Evolutionary conservation across 1,140 invertebrate species (phyloP).

Genomic region (Zaprionus taronus): DNA sequence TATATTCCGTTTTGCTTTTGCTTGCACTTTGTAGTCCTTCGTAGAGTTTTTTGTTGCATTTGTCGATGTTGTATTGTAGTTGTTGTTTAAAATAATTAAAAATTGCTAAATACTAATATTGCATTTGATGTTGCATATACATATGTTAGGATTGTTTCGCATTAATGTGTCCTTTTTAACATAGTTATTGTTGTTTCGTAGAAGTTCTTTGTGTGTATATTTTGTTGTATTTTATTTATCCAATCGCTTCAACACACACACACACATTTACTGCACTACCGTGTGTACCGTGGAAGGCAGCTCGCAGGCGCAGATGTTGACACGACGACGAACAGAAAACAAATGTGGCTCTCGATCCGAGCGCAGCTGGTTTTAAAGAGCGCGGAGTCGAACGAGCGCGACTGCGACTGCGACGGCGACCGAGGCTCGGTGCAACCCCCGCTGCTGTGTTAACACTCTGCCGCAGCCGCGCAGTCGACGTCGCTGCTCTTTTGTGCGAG

Average conservation of each 20-base stretch:
- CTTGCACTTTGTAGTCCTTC: conserved; percentile 68
- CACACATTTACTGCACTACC: conserved; percentile 51
- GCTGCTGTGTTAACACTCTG: conserved; percentile 18
- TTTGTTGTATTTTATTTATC: conserved; percentile 39
- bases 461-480: conserved; percentile 28
- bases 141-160: conserved; percentile 31
- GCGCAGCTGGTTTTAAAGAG: conserved; percentile 66
- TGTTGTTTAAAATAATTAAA: conserved; percentile 33
- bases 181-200: conserved; percentile 56
- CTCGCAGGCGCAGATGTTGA: conserved; percentile 58
- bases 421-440: conserved; percentile 35
- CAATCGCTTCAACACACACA: conserved; percentile 54
- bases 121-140: conserved; percentile 59
- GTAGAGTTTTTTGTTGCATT: conserved; percentile 41
- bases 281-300: conserved; percentile 39
- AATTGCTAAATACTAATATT: conserved; percentile 67
- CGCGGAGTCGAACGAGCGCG: neutral
- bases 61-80: conserved; percentile 29
- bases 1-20: conserved; percentile 38
- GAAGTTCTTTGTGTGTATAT: conserved; percentile 47
- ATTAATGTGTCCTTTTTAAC: conserved; percentile 70
- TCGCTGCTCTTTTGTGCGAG: conserved; percentile 50
- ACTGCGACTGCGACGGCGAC: conserved; percentile 1
- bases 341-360: conserved; percentile 48
- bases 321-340: conserved; percentile 56